Evolutionary conservation across 2,113 vertebrate species (phyloP).

Genomic region (Phalacrocorax carbo): DNA sequence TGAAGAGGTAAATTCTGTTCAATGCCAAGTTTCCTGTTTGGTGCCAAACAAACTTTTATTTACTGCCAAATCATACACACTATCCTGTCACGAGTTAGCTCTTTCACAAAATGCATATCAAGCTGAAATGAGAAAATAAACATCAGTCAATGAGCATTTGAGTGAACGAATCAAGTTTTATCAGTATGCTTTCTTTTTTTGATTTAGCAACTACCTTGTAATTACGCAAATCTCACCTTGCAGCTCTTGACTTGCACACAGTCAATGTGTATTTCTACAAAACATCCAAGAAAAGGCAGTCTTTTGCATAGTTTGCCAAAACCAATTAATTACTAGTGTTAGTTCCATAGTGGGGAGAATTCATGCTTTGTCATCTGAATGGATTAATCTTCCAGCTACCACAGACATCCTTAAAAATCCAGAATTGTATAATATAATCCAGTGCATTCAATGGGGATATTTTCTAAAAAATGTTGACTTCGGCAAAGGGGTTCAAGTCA

Average conservation of each 20-base stretch:
- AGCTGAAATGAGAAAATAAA: neutral
- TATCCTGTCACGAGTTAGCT: neutral
- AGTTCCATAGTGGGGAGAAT: neutral
- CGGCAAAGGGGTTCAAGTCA: neutral
- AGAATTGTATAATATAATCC: neutral
- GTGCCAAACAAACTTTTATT: neutral
- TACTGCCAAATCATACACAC: neutral
- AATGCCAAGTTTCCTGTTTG: neutral
- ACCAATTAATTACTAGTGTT: neutral
- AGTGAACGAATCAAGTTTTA: neutral
- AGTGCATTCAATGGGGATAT: neutral
- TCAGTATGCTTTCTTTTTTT: neutral
- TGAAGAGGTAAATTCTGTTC: neutral
- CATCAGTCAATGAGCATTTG: neutral
- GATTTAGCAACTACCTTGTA: neutral
- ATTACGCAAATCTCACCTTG: neutral
- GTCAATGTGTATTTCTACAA: neutral
- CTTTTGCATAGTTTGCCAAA: neutral
- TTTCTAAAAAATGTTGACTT: neutral
- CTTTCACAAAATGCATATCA: neutral
- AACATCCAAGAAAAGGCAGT: neutral
- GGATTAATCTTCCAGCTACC: conserved; percentile 10
- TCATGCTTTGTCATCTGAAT: neutral
- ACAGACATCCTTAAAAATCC: neutral
- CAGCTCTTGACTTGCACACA: neutral